Evolutionary conservation across 2,888 invertebrate genomes (phyloP), one percentile per base, ranked within the genome.

Genomic region (Alsophila aescularia): DNA sequence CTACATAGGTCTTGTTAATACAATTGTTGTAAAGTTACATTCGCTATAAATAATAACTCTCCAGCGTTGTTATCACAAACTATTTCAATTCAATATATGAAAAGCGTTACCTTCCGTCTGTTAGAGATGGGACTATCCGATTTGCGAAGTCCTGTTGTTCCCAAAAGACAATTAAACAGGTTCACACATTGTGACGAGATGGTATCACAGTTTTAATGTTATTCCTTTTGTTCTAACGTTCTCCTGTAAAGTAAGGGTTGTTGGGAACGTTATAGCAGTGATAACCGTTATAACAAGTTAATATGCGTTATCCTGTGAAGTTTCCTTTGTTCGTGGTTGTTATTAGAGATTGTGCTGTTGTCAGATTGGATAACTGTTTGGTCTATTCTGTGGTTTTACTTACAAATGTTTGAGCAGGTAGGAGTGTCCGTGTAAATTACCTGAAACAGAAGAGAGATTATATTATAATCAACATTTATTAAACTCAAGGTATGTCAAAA

Each of bases 141-240:
- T 54, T 44, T 41, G 10, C 21, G 3, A 10, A 18, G 7, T 15
- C 14, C 49, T 34, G 36, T 44, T 15, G 36, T 36, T 16, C 49
- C 27, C 31, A 31, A 44, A 32, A 42, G 49, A 39, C 41, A 57
- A 58, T 61, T 58, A 58, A 44, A 9, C 43, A 29, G 47, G 43
- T 60, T 58, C 59, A 57, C 59, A 62, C 58, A 50, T 44, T 59
- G 52, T 48, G 57, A 58, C 47, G 50, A 50, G 49, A 42, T 53
- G 21, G 24, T 47, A 47, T 52, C 45, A 12, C 39, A 34, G 47
- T 53, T 58, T 49, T 32, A 58, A 43, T 60, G 51, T 58, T 60
- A 56, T 58, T 49, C 18, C 44, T 40, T 60, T 60, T 63, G 60
- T 60, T 47, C 29, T 40, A 39, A 15, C 55, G 52, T 16, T 53